Evolutionary conservation across 2,113 vertebrate species (phyloP).

Genomic region (Hassar affinis): DNA sequence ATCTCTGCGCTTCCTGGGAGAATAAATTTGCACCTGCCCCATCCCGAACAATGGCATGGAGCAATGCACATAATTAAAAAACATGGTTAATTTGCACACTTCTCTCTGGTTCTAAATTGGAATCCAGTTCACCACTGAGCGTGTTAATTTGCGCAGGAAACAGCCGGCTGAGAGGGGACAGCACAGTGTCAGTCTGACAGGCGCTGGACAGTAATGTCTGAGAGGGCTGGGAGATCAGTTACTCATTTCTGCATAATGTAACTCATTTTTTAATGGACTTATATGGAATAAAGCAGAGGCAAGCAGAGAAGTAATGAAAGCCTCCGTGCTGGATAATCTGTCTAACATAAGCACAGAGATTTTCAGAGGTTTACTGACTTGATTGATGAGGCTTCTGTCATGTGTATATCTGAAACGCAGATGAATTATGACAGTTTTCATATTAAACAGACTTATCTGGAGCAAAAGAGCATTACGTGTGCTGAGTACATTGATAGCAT

Average conservation of each 20-base stretch:
- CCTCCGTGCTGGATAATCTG: slow-evolving; percentile 70
- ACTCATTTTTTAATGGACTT: slow-evolving; percentile 26
- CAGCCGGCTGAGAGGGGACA: slow-evolving; percentile 82
- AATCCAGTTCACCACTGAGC: slow-evolving; percentile 96
- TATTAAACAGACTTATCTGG: slow-evolving; percentile 78
- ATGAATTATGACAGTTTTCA: slow-evolving; percentile 80
- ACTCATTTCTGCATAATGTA: slow-evolving; percentile 25
- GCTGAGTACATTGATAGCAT: slow-evolving; percentile 75
- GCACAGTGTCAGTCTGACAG: slow-evolving; percentile 81
- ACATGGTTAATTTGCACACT: slow-evolving; percentile 94
- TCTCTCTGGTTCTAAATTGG: slow-evolving; percentile 85
- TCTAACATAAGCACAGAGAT: slow-evolving; percentile 72
- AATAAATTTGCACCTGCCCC: slow-evolving; percentile 91
- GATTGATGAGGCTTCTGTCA: slow-evolving; percentile 71
- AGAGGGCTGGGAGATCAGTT: slow-evolving; percentile 33
- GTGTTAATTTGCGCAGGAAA: slow-evolving; percentile 98
- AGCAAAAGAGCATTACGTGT: slow-evolving; percentile 74
- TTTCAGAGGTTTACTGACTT: slow-evolving; percentile 45
- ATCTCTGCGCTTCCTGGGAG: slow-evolving; percentile 79
- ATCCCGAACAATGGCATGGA: slow-evolving; percentile 75
- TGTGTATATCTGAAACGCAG: slow-evolving; percentile 64
- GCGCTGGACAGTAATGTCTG: slow-evolving; percentile 72
- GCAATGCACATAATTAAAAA: slow-evolving; percentile 94
- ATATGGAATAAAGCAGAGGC: slow-evolving; percentile 40
- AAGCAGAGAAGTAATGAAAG: slow-evolving; percentile 63